Conservation (phyloP, 2,797 vertebrate genomes). For the Lacerta viridis region DNA sequence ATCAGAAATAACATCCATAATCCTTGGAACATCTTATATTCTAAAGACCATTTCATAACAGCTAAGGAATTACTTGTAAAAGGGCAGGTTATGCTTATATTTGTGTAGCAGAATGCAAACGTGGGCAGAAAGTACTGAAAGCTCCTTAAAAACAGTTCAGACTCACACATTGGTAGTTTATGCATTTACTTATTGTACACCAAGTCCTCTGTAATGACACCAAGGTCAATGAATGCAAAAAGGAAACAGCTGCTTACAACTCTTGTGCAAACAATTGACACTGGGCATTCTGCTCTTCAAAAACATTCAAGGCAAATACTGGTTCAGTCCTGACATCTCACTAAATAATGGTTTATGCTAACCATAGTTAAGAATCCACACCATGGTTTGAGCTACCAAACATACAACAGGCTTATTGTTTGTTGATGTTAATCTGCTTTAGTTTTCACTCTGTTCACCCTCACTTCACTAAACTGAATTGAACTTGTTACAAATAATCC, state of each 20-base stretch:
- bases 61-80: neutral
- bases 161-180: conserved; percentile 9
- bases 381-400: no score
- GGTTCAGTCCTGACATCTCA: no score
- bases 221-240: neutral
- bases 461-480: neutral
- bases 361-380: no score
- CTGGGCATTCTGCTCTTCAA: neutral
- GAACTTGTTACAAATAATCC: neutral
- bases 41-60: conserved; percentile 23
- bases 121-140: neutral
- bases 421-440: no score
- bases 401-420: no score
- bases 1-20: conserved; percentile 28
- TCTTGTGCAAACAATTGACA: neutral
- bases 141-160: neutral
- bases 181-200: neutral
- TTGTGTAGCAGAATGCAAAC: conserved; percentile 15
- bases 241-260: conserved; percentile 15
- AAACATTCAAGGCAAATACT: neutral
- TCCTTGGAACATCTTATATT: conserved; percentile 19
- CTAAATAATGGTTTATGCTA: no score
- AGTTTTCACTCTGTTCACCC: no score
- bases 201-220: neutral
- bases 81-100: conserved; percentile 23